phyloP scores from a whole-genome alignment of 92 coral and sea anemone species.

The Epizoanthus illoricatus region DNA sequence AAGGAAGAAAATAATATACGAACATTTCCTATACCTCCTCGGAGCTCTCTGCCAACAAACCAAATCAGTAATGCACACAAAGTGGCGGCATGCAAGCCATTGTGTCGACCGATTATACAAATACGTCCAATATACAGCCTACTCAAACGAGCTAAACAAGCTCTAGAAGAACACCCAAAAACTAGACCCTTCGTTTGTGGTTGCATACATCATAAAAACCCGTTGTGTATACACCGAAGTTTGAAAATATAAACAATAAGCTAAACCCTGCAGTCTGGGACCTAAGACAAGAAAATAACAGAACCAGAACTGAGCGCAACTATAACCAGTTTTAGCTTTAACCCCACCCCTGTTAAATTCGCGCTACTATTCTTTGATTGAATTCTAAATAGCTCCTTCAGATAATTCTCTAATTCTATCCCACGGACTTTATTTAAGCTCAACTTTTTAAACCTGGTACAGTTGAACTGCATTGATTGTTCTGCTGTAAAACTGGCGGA shows the following conservation, averaged over 20 bases:
- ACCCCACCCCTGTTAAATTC: too few relatives aligned
- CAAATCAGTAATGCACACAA: constrained; percentile 26
- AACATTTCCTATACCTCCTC: constrained; percentile 26
- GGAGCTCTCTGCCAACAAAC: constrained; percentile 20
- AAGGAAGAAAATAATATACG: neutral
- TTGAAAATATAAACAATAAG: neutral
- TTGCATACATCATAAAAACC: neutral
- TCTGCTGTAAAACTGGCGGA: neutral
- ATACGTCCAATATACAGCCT: neutral
- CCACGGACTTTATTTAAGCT: too few relatives aligned
- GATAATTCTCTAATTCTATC: too few relatives aligned
- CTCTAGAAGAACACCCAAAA: neutral
- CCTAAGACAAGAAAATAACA: neutral
- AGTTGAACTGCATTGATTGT: neutral
- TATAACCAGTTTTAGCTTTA: too few relatives aligned
- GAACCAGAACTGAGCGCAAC: neutral
- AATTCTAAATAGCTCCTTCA: too few relatives aligned
- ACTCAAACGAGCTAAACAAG: neutral
- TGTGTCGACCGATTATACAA: constrained; percentile 1
- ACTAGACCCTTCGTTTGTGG: neutral
- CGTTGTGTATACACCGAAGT: neutral
- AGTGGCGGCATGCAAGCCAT: constrained; percentile 2
- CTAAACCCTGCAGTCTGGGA: neutral
- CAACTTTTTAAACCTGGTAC: neutral
- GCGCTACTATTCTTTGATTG: too few relatives aligned